Percentiles rank a stretch among this genome's conserved stretches.
Evolutionary conservation across 92 coral and sea anemone genomes (phyloP).

Genomic region (Siderastrea radians): DNA sequence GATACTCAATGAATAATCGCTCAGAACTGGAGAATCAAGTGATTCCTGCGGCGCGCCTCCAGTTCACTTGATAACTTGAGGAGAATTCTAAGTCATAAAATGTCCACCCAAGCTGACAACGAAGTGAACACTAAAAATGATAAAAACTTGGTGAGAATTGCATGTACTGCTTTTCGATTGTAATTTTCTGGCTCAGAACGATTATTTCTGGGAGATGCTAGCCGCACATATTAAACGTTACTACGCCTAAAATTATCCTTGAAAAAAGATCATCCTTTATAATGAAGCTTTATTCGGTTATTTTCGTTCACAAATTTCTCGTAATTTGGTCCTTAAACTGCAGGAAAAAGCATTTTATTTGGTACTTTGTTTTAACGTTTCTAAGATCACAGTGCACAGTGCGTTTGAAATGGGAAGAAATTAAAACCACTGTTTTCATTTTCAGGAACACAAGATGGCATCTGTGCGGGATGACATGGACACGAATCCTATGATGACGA

Average conservation of each 20-base stretch:
- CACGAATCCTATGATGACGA: slow-evolving; percentile 83
- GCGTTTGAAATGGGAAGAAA: not conserved
- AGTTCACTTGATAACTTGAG: not conserved
- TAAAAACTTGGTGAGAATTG: slow-evolving; percentile 21
- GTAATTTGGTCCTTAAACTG: not conserved
- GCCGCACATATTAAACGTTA: not conserved
- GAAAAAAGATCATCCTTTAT: not conserved
- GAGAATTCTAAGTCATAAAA: slow-evolving; percentile 10
- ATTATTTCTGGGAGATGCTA: not conserved
- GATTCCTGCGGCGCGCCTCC: not conserved
- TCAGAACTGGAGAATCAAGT: not conserved
- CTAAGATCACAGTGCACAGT: not conserved
- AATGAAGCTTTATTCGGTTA: slow-evolving; percentile 3
- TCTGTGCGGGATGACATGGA: slow-evolving; percentile 87
- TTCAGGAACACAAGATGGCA: slow-evolving; percentile 94
- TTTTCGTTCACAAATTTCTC: not conserved
- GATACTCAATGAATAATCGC: slow-evolving; percentile 23
- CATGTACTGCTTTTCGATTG: not conserved
- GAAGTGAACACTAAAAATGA: slow-evolving; percentile 3
- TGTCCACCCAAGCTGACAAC: slow-evolving; percentile 17
- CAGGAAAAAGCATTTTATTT: slow-evolving; percentile 3
- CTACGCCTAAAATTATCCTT: not conserved
- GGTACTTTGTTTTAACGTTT: not conserved
- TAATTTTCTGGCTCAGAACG: not conserved
- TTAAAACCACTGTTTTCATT: not conserved